A percentile compares a stretch with the other conserved stretches of the same genome.
Conservation (phyloP, 1,140 invertebrate genomes). For the Hypothenemus hampei region DNA sequence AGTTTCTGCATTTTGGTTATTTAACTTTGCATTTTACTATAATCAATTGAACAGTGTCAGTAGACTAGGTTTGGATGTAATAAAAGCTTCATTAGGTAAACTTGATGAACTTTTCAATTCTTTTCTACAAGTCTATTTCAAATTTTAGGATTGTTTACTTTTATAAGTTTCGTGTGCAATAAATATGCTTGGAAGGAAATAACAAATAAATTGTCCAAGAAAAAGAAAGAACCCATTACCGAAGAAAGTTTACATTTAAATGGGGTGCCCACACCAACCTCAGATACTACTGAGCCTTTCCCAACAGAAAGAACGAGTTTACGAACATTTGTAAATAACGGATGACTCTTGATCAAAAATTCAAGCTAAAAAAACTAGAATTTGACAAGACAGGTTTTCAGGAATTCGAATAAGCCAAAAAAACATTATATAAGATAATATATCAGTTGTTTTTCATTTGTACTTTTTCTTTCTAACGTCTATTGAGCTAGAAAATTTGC, state of each 20-base stretch:
- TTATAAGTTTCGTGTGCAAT: constrained; percentile 7
- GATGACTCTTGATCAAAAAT: no score
- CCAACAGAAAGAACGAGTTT: no score
- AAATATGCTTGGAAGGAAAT: constrained; percentile 7
- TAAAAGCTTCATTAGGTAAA: constrained; percentile 19
- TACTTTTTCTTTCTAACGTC: no score
- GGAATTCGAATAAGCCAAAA: no score
- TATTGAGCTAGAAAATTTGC: no score
- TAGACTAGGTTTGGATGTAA: constrained; percentile 17
- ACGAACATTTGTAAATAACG: no score
- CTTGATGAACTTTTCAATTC: not conserved
- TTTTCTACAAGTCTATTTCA: not conserved
- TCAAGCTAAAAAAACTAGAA: no score
- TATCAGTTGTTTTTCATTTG: no score
- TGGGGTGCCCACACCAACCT: not conserved
- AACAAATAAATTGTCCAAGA: not conserved
- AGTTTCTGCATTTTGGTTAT: constrained; percentile 11
- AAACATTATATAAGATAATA: no score
- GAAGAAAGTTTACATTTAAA: constrained; percentile 1
- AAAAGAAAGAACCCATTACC: not conserved
- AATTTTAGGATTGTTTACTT: constrained; percentile 8
- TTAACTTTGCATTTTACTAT: not conserved
- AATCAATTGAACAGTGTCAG: constrained; percentile 3
- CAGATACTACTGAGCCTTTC: no score
- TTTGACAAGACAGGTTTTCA: no score